Evolutionary conservation across 1,140 invertebrate species (phyloP).

Genomic region (Drosophila grimshawi): DNA sequence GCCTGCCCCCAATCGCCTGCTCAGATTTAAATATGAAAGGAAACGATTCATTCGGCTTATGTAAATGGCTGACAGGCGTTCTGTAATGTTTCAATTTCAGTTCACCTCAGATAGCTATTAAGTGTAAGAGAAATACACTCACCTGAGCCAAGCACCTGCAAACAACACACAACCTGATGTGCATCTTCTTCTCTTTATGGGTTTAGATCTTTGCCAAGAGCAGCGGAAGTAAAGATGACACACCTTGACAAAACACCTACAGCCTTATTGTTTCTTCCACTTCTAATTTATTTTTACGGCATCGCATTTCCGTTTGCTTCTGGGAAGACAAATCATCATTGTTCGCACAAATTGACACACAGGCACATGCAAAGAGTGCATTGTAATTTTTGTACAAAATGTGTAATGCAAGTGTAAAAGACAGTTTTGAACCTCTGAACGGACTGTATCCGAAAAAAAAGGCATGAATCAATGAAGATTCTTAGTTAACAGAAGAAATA

Average conservation of each 20-base stretch:
- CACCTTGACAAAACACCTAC: slow-evolving; percentile 46
- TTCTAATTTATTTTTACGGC: slow-evolving; percentile 66
- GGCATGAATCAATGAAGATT: not conserved
- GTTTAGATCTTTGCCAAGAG: not conserved
- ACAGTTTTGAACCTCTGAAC: too few relatives aligned
- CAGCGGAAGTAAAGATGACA: slow-evolving; percentile 70
- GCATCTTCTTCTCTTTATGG: slow-evolving; percentile 1
- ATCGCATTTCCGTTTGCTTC: slow-evolving; percentile 63
- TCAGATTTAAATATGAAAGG: slow-evolving; percentile 61
- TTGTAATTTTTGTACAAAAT: too few relatives aligned
- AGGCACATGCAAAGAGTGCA: slow-evolving; percentile 12
- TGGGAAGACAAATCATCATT: slow-evolving; percentile 53
- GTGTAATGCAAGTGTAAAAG: too few relatives aligned
- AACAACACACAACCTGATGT: slow-evolving; percentile 6
- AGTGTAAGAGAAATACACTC: slow-evolving; percentile 24
- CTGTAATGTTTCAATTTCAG: slow-evolving; percentile 68
- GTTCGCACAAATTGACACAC: slow-evolving; percentile 46
- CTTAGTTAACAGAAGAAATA: too few relatives aligned
- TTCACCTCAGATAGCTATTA: slow-evolving; percentile 32
- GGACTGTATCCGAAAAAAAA: not conserved
- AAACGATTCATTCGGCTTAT: slow-evolving; percentile 70
- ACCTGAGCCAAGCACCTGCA: slow-evolving; percentile 42
- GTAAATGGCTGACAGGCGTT: slow-evolving; percentile 60
- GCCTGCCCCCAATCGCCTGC: slow-evolving; percentile 24
- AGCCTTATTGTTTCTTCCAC: slow-evolving; percentile 40